phyloP scores from a whole-genome alignment of 2,113 vertebrate genomes.

The Gallinago undulata region DNA sequence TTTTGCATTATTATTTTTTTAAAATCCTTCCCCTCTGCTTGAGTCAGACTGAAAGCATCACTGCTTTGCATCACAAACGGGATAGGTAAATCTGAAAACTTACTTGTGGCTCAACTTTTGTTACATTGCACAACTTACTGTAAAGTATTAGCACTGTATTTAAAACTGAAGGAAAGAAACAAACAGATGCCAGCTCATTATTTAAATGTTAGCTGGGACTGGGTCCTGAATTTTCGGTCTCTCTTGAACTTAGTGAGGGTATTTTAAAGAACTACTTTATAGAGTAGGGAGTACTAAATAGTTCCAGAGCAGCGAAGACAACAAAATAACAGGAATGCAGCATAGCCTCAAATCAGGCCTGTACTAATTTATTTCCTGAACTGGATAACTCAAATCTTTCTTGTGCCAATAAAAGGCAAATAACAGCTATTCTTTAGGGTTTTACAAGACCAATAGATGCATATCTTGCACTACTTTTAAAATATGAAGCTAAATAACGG shows the following conservation, averaged over 20 bases:
- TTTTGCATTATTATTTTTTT: rapidly evolving
- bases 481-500: background rate
- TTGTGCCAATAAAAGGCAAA: background rate
- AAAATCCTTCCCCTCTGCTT: background rate
- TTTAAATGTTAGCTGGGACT: background rate
- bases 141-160: slow-evolving; percentile 2
- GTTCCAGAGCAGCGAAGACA: background rate
- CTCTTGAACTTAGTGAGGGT: background rate
- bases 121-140: background rate
- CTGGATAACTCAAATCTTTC: background rate
- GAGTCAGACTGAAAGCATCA: background rate
- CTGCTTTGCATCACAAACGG: background rate
- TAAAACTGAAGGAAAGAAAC: slow-evolving; percentile 5
- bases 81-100: background rate
- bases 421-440: background rate
- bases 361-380: background rate
- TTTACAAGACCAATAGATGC: background rate
- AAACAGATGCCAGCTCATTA: background rate
- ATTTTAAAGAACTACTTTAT: background rate
- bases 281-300: background rate
- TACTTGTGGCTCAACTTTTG: background rate
- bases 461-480: background rate
- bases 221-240: background rate
- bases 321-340: background rate
- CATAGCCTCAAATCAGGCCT: background rate